Base-by-base conservation (phyloP, 2,797 vertebrate species). In the Betta splendens region DNA sequence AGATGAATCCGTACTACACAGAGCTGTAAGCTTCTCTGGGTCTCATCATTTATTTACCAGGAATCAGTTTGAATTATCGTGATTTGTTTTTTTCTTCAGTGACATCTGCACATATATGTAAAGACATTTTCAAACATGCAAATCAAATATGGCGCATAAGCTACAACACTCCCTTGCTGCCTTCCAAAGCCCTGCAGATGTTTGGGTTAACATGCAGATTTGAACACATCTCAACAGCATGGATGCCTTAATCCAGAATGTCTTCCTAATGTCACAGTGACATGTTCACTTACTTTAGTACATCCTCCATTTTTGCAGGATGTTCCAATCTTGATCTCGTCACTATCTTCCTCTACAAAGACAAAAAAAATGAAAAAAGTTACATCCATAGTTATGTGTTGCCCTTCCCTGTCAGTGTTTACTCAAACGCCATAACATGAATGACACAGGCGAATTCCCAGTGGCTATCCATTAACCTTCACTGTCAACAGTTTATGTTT, bases 221-320 rank as follows among this genome's bases (percentile, higher is more conserved):
- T 50, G 44, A 20, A 23, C 15, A 17, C 9, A 44, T 61, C 56
- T 48, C 10, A 51, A 44, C 17, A 55, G 31, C 35, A 35, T 20
- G 3, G n/a, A 36, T 1, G 46, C 39, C 40, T 15, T 48, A 8
- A 33, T 32, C 3, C 3, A 45, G 7, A 22, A 39, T 15, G 22
- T 46, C 48, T 73, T 29, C 8, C 20, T 3, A 17, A 15, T 29
- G 18, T 15, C 4, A 52, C 15, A 57, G 3, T 2, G 2, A 53
- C 23, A 65, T 5, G 26, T 68, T 55, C 49, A 69, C 87, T 18
- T 85, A 98, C 98, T 94, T 96, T 98, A 22, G 88, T 92, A 81
- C 97, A 99, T 16, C 96, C 97, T 83, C 93, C 92, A 64, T 98
- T 99, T 91, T 98, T 98, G 93, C 97, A 99, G 2, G 89, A 79